Evolutionary conservation across 2,888 invertebrate genomes (phyloP), one percentile per base, ranked within the genome.

Genomic region (Fragum fragum): DNA sequence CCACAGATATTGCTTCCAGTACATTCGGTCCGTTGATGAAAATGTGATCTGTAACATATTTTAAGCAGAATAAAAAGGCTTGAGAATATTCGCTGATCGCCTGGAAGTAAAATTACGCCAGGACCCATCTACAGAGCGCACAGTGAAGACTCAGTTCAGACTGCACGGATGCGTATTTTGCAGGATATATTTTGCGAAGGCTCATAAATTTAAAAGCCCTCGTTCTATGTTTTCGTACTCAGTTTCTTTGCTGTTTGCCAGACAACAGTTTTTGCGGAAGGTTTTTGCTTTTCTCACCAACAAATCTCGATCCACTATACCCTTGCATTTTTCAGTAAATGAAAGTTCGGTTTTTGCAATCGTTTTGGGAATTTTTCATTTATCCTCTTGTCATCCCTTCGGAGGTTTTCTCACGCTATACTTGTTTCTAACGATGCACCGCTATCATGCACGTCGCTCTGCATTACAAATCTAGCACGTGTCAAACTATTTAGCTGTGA

Each of bases 371-470:
- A 47, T 47, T 47, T 47, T 47, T 47, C 47, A 47, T 47, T 47
- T 47, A 47, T 47, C 47, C 47, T 14, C 47, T 47, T 47, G 47
- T 47, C 47, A 47, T 47, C 47, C 47, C 16, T 5, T 18, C 16
- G 47, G 47, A 16, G 47, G 5, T 18, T 47, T 47, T 47, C 47
- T 47, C 47, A 47, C 47, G 47, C 47, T n/a, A n/a, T 47, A 16
- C 3, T 14, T 47, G 47, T 18, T 47, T 47, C 47, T 47, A 47
- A 47, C 47, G 47, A 47, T 47, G 47, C 47, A 47, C 47, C 47
- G 47, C 47, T 47, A 47, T 47, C 47, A 47, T 47, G 47, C 47
- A 47, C 47, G 47, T 47, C 47, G 47, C 47, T 47, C 47, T n/a
- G n/a, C 47, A 47, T 47, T 47, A 47, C 47, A 47, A 47, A 47